Evolutionary conservation across 2,113 vertebrate species (phyloP).

Genomic region (Smithornis capensis): DNA sequence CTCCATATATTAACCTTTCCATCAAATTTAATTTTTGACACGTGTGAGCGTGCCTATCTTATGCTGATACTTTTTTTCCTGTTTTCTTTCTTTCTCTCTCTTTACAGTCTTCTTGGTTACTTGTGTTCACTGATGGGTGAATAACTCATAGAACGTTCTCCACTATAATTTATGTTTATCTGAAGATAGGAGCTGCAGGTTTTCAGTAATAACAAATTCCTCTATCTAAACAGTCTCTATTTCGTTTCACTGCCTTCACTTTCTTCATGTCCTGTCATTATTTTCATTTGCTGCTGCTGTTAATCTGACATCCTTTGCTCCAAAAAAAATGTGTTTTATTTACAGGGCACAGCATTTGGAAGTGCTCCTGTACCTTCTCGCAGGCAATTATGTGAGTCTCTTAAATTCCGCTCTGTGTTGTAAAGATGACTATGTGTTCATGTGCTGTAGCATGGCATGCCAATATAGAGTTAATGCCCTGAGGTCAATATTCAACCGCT

Average conservation of each 20-base stretch:
- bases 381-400: conserved; percentile 85
- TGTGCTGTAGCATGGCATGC: conserved; percentile 84
- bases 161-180: conserved; percentile 32
- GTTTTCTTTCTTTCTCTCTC: neutral
- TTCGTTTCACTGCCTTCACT: conserved; percentile 30
- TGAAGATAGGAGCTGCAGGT: conserved; percentile 34
- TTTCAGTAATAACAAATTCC: conserved; percentile 14
- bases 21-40: conserved; percentile 40
- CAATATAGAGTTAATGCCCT: conserved; percentile 61
- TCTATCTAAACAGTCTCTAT: conserved; percentile 25
- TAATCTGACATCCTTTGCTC: conserved; percentile 74
- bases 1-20: conserved; percentile 30
- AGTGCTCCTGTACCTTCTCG: conserved; percentile 81
- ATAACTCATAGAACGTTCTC: neutral
- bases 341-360: conserved; percentile 82
- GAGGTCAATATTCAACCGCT: conserved; percentile 75
- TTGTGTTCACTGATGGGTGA: neutral
- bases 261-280: conserved; percentile 48
- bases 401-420: conserved; percentile 78
- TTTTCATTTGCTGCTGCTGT: conserved; percentile 63
- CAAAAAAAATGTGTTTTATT: conserved; percentile 82
- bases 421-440: conserved; percentile 76
- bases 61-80: conserved; percentile 3
- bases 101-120: neutral
- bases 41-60: conserved; percentile 31